Evolutionary conservation across 1,140 invertebrate genomes (phyloP).

Genomic region (Hestina assimilis): DNA sequence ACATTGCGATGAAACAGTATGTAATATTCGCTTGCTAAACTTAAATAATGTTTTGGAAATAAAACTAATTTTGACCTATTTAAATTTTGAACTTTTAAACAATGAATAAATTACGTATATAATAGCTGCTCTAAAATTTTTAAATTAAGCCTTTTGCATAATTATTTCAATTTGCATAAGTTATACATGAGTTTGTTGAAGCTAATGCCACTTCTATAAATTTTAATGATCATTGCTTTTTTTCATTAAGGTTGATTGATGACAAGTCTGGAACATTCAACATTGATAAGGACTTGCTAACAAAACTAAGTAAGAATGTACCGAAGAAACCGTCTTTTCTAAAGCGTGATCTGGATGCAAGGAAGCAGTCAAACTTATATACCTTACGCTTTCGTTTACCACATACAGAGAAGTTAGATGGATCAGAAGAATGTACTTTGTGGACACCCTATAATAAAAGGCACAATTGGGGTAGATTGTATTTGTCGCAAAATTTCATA

Average conservation of each 20-base stretch:
- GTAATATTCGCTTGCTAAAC: no score
- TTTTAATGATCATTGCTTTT: constrained; percentile 20
- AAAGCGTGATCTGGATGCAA: constrained; percentile 96
- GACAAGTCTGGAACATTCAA: constrained; percentile 89
- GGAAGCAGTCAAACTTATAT: constrained; percentile 93
- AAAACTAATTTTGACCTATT: no score
- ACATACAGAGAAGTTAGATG: constrained; percentile 93
- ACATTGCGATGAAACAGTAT: constrained; percentile 96
- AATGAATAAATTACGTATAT: no score
- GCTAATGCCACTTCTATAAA: no score
- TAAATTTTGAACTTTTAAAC: no score
- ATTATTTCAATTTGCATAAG: no score
- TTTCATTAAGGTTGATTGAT: constrained; percentile 92
- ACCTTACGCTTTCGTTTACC: constrained; percentile 93
- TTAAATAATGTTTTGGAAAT: no score
- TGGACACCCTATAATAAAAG: constrained; percentile 98
- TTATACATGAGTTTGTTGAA: no score
- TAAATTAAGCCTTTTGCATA: no score
- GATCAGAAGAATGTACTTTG: constrained; percentile 91
- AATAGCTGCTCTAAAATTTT: no score
- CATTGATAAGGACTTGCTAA: constrained; percentile 89
- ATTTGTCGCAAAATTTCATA: constrained; percentile 95
- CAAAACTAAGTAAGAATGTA: constrained; percentile 91
- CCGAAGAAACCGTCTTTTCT: constrained; percentile 93
- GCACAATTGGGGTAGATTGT: constrained; percentile 93